Evolutionary conservation across 2,888 invertebrate genomes (phyloP).

Genomic region (Acrobasis consociella): DNA sequence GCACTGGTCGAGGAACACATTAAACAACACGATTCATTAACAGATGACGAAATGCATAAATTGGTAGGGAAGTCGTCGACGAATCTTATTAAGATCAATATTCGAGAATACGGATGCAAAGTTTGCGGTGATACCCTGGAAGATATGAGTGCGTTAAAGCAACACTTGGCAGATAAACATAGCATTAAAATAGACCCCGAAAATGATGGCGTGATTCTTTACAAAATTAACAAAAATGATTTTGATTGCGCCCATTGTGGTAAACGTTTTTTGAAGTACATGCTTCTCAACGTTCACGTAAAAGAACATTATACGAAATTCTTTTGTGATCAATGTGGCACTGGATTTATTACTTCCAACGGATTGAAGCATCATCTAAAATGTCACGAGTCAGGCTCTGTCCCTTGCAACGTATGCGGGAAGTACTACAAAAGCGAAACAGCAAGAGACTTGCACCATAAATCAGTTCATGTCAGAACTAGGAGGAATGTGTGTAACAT

Average conservation of each 20-base stretch:
- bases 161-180: conserved; percentile 16
- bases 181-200: neutral
- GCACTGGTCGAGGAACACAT: conserved; percentile 1
- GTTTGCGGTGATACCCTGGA: conserved; percentile 2
- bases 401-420: neutral
- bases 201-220: conserved; percentile 36
- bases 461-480: conserved; percentile 1
- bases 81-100: conserved; percentile 21
- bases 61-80: neutral
- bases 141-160: conserved; percentile 6
- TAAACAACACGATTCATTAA: conserved; percentile 1
- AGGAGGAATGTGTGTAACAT: conserved; percentile 16
- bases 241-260: conserved; percentile 42
- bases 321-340: conserved; percentile 65
- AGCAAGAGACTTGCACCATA: conserved; percentile 2
- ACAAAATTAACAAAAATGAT: conserved; percentile 36
- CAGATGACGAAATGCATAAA: neutral
- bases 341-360: conserved; percentile 4
- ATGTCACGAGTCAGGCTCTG: neutral
- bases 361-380: conserved; percentile 7
- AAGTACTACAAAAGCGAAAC: conserved; percentile 4
- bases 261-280: conserved; percentile 53
- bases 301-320: conserved; percentile 65
- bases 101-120: conserved; percentile 14
- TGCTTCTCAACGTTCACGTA: conserved; percentile 58